These are phyloP conservation scores for Corvus moneduloides DNA, from an alignment of 2,113 vertebrate species.

Conservation along the genomic window DNA sequence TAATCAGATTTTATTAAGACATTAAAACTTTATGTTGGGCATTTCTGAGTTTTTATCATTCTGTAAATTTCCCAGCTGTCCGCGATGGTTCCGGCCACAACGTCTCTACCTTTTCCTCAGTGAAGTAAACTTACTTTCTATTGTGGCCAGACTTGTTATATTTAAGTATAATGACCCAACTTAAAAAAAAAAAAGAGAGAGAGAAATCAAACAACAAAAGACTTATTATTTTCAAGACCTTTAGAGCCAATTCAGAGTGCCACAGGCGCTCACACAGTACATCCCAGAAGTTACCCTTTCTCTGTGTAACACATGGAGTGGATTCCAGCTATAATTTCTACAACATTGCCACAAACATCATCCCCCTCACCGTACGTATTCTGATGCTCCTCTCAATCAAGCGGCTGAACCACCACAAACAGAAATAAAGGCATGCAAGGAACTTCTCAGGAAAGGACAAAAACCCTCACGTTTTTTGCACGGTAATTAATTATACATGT, in stretches of 20 bases:
- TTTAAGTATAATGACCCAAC: not conserved
- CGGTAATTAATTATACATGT: slow-evolving; percentile 16
- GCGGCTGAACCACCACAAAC: not conserved
- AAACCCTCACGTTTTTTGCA: slow-evolving; percentile 4
- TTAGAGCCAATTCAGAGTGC: not conserved
- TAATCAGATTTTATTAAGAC: slow-evolving; percentile 56
- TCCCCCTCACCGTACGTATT: not conserved
- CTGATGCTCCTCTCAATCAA: slow-evolving; percentile 11
- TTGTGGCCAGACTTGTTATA: not conserved
- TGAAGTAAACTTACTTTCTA: slow-evolving; percentile 2
- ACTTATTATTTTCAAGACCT: not conserved
- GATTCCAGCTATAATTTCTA: not conserved
- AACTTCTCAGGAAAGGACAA: not conserved
- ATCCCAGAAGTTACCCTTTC: not conserved
- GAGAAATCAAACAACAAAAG: not conserved
- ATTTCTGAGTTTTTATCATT: slow-evolving; percentile 28
- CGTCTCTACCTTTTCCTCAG: not conserved
- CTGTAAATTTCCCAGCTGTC: slow-evolving; percentile 24
- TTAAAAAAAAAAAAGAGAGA: not conserved
- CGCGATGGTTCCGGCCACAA: fast-evolving
- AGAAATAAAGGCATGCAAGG: not conserved
- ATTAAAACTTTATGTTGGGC: slow-evolving; percentile 38
- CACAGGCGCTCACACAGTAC: not conserved
- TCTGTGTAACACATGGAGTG: not conserved
- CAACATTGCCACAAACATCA: not conserved